Base-by-base conservation (phyloP, 1,140 invertebrate species). In the Bombus superbus region DNA sequence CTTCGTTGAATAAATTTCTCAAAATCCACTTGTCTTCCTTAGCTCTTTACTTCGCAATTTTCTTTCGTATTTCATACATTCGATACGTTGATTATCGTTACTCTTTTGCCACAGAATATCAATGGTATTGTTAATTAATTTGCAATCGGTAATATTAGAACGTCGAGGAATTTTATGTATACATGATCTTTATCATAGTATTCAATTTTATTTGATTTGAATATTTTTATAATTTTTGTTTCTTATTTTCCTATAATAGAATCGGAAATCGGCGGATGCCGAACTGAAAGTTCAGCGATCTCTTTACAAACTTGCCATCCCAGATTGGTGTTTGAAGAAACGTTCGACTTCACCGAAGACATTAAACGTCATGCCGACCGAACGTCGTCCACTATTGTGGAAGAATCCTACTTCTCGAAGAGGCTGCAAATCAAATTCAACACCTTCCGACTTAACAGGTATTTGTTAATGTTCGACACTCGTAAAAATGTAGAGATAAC, bases 271-370 rank as follows among this genome's bases (percentile, higher is more conserved):
- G 69, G 93, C 94, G 0, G 96, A 96, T 64, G 95, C 96, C 42
- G 96, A 96, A 92, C 90, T 96, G 57, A 93, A 96, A 40, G 95
- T 96, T 15, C 93, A 95, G 69, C 94, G 95, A 71, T 96, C 96
- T 11, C 90, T 96, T 40, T 93, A 96, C 88, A 96, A 95, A 75
- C 93, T 96, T 0, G 95, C 96, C 82, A 94, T 96, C 1, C 96
- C 96, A 1, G 96, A 96, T 42, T 97, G 96, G 96, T 96, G 96
- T 91, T 95, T 95, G 85, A 95, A 96, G 47, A 96, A 87, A 47
- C 69, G 74, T 35, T 83, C 87, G 0, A 90, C 62, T 28, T 73
- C 92, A 18, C 74, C 86, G 5, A 93, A 89, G 53, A 88, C 92
- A 62, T 28, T 92, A 1, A 86, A 77, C 15, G 13, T 28, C 2